Evolutionary conservation across 2,113 vertebrate species (phyloP).

Genomic region (Ammospiza caudacuta): DNA sequence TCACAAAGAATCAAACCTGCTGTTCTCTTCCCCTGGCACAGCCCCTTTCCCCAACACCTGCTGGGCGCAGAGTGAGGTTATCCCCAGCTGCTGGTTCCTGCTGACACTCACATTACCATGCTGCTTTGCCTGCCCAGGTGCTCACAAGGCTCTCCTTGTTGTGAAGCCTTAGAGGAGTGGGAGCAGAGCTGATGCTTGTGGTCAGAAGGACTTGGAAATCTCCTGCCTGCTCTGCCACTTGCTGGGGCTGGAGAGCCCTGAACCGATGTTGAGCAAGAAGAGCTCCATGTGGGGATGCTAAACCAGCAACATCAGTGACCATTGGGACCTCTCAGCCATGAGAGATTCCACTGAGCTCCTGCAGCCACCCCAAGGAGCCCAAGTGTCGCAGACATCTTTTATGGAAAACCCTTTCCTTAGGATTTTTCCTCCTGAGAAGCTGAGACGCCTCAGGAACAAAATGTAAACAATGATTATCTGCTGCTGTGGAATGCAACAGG

Average conservation of each 20-base stretch:
- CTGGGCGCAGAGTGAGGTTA: not conserved
- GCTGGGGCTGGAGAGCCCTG: not conserved
- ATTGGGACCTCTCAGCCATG: fast-evolving
- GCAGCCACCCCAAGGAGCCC: not conserved
- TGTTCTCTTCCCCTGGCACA: not conserved
- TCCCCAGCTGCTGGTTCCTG: not conserved
- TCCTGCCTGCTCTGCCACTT: not conserved
- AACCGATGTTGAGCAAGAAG: not conserved
- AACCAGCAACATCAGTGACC: not conserved
- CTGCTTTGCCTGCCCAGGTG: not conserved
- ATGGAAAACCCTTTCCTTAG: too few species aligned
- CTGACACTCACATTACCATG: fast-evolving
- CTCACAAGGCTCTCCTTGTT: not conserved
- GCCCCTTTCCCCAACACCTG: not conserved
- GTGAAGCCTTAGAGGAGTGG: not conserved
- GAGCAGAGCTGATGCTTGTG: not conserved
- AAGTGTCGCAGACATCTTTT: too few species aligned
- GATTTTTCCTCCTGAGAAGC: too few species aligned
- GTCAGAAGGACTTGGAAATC: not conserved
- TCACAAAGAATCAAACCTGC: not conserved
- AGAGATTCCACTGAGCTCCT: not conserved
- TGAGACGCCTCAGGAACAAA: too few species aligned
- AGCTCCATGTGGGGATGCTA: fast-evolving
- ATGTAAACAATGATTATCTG: too few species aligned
- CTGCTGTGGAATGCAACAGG: too few species aligned